These are phyloP conservation scores for Colletes collaris DNA, from an alignment of 2,888 invertebrate species.

Conservation along the genomic window DNA sequence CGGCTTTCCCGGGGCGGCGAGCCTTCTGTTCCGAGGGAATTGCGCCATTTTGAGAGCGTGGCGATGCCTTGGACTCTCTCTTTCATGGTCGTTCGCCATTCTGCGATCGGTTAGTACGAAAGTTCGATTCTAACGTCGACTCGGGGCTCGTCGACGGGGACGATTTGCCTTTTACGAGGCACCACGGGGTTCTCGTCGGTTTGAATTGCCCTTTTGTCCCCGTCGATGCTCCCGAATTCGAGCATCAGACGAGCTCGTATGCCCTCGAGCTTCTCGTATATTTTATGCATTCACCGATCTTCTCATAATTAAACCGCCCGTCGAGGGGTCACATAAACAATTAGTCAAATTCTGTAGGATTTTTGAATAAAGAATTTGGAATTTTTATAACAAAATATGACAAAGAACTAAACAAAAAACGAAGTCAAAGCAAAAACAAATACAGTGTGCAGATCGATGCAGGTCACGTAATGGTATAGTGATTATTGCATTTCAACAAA, in stretches of 20 bases:
- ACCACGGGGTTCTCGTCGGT: not conserved
- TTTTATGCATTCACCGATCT: conserved; percentile 4
- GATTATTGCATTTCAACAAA: no score
- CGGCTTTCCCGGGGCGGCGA: not conserved
- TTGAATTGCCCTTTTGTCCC: conserved; percentile 10
- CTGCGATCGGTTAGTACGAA: conserved; percentile 3
- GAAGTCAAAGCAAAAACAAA: no score
- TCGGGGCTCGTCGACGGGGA: not conserved
- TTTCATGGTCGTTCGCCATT: not conserved
- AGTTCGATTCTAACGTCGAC: conserved; percentile 32
- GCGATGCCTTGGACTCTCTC: not conserved
- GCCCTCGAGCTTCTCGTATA: no score
- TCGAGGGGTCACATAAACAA: no score
- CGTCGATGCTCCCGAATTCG: not conserved
- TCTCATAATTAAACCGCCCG: no score
- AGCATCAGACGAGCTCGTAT: not conserved
- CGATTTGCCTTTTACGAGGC: conserved; percentile 48
- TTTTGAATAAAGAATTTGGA: no score
- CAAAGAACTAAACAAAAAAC: no score
- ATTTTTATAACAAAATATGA: no score
- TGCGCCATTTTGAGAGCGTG: not conserved
- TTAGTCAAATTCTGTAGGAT: no score
- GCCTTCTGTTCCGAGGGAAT: not conserved
- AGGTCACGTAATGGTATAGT: no score
- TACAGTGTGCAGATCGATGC: no score